Conservation (phyloP, 2,888 invertebrate species). For the Sturmia bella region DNA sequence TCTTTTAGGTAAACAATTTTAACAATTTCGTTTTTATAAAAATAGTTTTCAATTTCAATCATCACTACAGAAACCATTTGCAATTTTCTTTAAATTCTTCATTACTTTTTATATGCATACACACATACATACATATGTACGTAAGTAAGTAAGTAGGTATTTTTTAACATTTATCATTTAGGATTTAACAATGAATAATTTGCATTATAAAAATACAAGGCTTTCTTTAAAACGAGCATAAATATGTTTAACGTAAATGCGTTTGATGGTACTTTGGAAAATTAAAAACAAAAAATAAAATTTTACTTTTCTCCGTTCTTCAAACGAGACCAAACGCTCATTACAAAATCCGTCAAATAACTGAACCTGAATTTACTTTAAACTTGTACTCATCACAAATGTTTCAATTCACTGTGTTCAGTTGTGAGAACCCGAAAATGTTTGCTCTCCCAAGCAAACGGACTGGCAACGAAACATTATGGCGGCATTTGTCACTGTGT, state of each 20-base stretch:
- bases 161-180: conserved; percentile 17
- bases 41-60: conserved; percentile 25
- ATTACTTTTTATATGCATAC: background rate
- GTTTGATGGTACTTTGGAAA: conserved; percentile 39
- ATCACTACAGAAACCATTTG: conserved; percentile 40
- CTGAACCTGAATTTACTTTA: conserved; percentile 49
- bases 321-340: conserved; percentile 44
- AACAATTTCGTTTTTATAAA: conserved; percentile 38
- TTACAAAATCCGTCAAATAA: conserved; percentile 61
- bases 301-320: conserved; percentile 10
- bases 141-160: background rate
- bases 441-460: conserved; percentile 21
- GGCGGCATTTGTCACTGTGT: conserved; percentile 56
- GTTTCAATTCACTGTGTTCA: conserved; percentile 35
- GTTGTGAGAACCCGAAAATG: background rate
- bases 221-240: conserved; percentile 27
- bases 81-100: conserved; percentile 23
- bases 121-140: no score
- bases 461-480: conserved; percentile 63
- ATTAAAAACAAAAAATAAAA: conserved; percentile 51
- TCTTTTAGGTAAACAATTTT: conserved; percentile 54
- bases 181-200: conserved; percentile 30
- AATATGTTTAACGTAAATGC: conserved; percentile 55
- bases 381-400: conserved; percentile 44
- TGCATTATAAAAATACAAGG: conserved; percentile 41